phyloP scores from a whole-genome alignment of 2,113 vertebrate species.

The Cathartes aura region DNA sequence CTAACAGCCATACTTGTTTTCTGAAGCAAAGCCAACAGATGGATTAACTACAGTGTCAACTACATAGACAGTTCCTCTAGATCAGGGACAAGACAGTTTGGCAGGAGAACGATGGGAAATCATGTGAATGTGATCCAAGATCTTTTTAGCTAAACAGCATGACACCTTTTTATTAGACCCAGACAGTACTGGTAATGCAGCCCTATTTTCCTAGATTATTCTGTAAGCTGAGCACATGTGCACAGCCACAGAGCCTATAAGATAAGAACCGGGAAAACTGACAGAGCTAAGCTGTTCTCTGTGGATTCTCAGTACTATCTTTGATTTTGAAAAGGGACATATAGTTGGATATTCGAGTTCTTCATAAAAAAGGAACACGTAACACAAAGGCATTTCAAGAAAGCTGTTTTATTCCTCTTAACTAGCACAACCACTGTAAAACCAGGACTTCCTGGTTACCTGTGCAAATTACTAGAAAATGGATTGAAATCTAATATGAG shows the following conservation, averaged over 20 bases:
- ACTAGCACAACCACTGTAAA: not conserved
- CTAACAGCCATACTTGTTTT: not conserved
- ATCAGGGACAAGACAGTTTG: not conserved
- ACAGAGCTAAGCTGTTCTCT: not conserved
- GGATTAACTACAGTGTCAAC: not conserved
- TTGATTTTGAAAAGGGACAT: not conserved
- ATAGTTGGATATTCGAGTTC: not conserved
- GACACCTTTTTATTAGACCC: not conserved
- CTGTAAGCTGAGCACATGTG: not conserved
- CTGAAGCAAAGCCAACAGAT: conserved; percentile 9
- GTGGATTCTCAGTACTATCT: not conserved
- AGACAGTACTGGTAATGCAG: not conserved
- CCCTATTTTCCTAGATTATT: not conserved
- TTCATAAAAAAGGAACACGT: not conserved
- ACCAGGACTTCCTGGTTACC: not conserved
- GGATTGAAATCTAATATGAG: not conserved
- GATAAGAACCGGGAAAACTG: not conserved
- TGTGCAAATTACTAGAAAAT: not conserved
- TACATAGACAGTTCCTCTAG: not conserved
- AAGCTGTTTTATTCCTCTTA: not conserved
- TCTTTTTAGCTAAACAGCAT: not conserved
- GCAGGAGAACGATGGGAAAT: not conserved
- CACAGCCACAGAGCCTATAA: not conserved
- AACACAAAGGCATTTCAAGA: not conserved
- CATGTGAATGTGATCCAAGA: not conserved